Base-by-base conservation (phyloP, 2,113 vertebrate species). In the Stigmatopora argus region DNA sequence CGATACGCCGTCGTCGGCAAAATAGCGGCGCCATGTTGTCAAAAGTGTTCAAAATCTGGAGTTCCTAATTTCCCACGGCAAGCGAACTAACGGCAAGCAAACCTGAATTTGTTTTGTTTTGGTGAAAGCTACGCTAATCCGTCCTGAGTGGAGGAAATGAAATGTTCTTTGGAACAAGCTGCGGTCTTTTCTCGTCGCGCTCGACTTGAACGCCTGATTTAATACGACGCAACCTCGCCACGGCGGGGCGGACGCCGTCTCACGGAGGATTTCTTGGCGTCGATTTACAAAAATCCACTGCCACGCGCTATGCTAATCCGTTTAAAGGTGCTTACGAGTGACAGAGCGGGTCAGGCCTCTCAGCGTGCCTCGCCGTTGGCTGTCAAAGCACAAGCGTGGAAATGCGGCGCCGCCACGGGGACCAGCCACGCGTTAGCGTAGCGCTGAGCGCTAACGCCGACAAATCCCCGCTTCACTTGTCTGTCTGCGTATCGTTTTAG, bases 71-170 rank as follows among this genome's bases (percentile, higher is more conserved):
- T 53, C 11, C 19, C 19, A n/a, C 19, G 19, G 21, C 81, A 83
- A 85, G 74, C 80, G 77, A 79, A 81, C 86, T 81, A 83, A 84
- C 57, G 57, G 2, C 1, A 31, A 71, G 70, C 26, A 46, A 63
- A 85, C 74, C 78, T 61, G 35, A 67, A 71, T 78, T 81, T 84
- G 81, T 84, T 84, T 80, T 61, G n/a, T 80, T 73, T 52, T 48
- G 57, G 67, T 70, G 41, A 70, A 82, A 73, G 70, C 80, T 64
- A 4, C 74, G 49, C 53, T 31, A 31, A 56, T 31, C 23, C 53
- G 26, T 56, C 23, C 26, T 17, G 23, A 31, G 26, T 56, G 14
- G 38, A 21, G 21, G 58, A 18, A 60, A 21, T 45, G 58, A 18
- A 60, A 19, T 7, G 38, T 60, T 60, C 19, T 38, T 21, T 1